Evolutionary conservation across 2,888 invertebrate genomes (phyloP).

Genomic region (Amiota mariae): DNA sequence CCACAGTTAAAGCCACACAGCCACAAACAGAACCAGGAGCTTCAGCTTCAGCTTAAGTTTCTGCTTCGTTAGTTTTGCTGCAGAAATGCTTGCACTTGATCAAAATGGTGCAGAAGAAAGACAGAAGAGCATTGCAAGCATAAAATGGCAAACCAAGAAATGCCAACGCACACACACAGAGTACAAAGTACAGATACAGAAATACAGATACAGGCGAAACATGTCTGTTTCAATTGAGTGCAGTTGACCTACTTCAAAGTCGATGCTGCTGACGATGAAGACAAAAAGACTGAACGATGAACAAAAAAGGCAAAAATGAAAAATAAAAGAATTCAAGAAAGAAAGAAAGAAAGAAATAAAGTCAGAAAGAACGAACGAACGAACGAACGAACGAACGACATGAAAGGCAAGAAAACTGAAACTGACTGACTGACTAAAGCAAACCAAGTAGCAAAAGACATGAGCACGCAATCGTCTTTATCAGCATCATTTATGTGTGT

Average conservation of each 20-base stretch:
- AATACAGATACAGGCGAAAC: conserved; percentile 15
- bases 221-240: conserved; percentile 58
- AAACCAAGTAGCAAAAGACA: too few relatives aligned
- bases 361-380: too few relatives aligned
- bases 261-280: conserved; percentile 21
- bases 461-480: too few relatives aligned
- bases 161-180: conserved; percentile 15
- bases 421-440: too few relatives aligned
- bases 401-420: too few relatives aligned
- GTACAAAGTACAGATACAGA: conserved; percentile 15
- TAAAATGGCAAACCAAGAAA: conserved; percentile 1
- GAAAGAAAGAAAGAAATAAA: too few relatives aligned
- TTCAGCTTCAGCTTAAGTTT: conserved; percentile 50
- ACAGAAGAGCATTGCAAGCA: conserved; percentile 6
- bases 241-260: conserved; percentile 56
- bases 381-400: too few relatives aligned
- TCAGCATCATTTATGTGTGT: background rate
- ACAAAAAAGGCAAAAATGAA: background rate
- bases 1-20: background rate
- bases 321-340: too few relatives aligned
- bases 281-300: background rate
- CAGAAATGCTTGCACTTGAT: conserved; percentile 59
- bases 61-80: conserved; percentile 58
- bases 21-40: conserved; percentile 5
- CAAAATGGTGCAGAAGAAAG: conserved; percentile 55